Base-by-base conservation (phyloP, 2,113 vertebrate species). In the Scytalopus superciliaris region DNA sequence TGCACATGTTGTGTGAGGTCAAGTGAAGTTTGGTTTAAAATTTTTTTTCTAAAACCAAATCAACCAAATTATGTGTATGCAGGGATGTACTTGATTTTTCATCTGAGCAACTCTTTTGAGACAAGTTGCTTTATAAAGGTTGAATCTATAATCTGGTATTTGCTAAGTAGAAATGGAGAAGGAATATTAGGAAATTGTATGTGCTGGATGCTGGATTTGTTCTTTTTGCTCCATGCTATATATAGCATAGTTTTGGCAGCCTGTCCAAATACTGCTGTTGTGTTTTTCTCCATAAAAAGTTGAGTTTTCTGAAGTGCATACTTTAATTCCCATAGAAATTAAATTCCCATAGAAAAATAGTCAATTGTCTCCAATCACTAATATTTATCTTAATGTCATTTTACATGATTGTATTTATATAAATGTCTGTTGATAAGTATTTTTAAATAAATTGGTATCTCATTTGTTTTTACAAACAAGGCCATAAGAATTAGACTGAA, bases 231-330 rank as follows among this genome's bases (percentile, higher is more conserved):
- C 37, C 56, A 27, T 74, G 52, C 90, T 97, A 96, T 95, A 94
- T 96, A 95, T 92, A 96, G 63, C 63, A 19, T 63, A 31, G 55
- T 83, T 95, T 93, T 96, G 96, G 90, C 87, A 94, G 91, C 40
- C 62, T 93, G 53, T 96, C 78, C 74, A 60, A 75, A 64, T 78
- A 82, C 30, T 91, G 67, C 45, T 91, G 75, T 83, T 93, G 63
- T 93, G 59, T 90, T 94, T 95, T 85, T 91, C 67, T 77, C 59
- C 79, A 81, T 88, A 85, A 87, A 92, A 96, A 69, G 62, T 23
- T 90, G 70, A 70, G 27, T 83, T 93, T 90, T 80, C 84, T 97
- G 55, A 94, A 95, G 70, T 73, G 42, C 31, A 37, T 91, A 37
- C 33, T 87, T 94, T 67, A 95, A 94, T 92, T 97, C 88, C 88